Conservation (phyloP, 2,888 invertebrate species). For the Fragum fragum region DNA sequence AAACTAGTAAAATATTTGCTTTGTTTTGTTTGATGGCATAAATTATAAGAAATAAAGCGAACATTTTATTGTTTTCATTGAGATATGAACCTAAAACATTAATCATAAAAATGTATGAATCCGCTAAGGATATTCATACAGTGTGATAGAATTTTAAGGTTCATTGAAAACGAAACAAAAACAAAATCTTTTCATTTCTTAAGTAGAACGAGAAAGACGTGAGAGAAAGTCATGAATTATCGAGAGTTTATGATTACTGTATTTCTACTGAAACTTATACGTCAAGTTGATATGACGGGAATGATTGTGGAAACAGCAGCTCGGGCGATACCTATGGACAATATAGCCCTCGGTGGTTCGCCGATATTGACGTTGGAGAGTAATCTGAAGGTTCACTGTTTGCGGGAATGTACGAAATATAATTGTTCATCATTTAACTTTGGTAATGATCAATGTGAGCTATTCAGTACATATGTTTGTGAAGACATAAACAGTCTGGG, state of each 20-base stretch:
- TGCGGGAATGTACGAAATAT: constrained; percentile 33
- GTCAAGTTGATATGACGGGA: neutral
- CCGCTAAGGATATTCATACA: too few relatives aligned
- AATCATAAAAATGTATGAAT: too few relatives aligned
- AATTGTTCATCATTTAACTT: constrained; percentile 57
- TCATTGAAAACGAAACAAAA: too few relatives aligned
- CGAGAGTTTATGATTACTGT: neutral
- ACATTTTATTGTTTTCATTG: too few relatives aligned
- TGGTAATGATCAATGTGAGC: constrained; percentile 39
- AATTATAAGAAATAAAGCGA: too few relatives aligned
- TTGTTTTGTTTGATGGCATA: too few relatives aligned
- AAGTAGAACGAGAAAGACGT: neutral
- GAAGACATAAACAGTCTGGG: constrained; percentile 21
- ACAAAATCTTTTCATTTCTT: too few relatives aligned
- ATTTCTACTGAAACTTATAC: neutral
- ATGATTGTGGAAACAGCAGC: neutral
- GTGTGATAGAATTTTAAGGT: too few relatives aligned
- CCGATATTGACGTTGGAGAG: neutral
- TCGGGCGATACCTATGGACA: neutral
- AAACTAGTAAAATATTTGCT: too few relatives aligned
- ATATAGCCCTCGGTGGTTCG: neutral
- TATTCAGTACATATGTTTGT: constrained; percentile 49
- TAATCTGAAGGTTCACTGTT: constrained; percentile 32
- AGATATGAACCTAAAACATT: too few relatives aligned
- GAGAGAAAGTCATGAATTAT: neutral